A percentile compares a stretch with the other conserved stretches of the same genome.
Conservation (phyloP, 2,113 vertebrate species). For the Istiophorus platypterus region DNA sequence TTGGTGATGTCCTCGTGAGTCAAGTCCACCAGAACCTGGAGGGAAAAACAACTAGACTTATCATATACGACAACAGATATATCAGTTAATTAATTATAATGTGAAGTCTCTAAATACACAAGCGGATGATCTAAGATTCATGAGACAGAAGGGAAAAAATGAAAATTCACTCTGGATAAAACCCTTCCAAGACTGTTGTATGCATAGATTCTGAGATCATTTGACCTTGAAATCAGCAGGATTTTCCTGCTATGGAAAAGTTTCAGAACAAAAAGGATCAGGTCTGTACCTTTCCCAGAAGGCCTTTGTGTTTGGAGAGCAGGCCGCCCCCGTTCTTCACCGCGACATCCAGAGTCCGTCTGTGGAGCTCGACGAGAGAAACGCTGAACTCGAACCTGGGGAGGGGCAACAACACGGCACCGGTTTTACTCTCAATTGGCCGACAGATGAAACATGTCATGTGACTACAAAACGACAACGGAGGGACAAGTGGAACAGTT, state of each 20-base stretch:
- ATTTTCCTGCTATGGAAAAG: no score
- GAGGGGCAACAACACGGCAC: not conserved
- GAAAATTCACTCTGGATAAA: no score
- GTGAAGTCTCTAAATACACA: no score
- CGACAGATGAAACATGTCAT: no score
- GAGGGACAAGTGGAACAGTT: fast-evolving
- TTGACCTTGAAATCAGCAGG: no score
- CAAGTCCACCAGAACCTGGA: conserved; percentile 90
- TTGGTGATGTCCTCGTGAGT: conserved; percentile 90
- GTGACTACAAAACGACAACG: no score
- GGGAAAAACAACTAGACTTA: not conserved
- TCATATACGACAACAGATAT: not conserved
- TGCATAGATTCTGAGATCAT: no score
- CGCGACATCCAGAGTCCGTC: conserved; percentile 93
- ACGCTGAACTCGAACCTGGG: conserved; percentile 95
- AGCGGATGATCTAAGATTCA: no score
- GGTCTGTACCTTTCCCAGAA: conserved; percentile 92
- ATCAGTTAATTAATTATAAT: no score
- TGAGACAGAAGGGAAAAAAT: no score
- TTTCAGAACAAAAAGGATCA: not conserved
- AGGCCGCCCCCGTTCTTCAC: conserved; percentile 97
- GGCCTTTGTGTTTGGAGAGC: conserved; percentile 95
- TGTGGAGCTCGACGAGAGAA: conserved; percentile 90
- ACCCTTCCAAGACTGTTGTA: no score
- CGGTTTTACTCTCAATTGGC: no score